Evolutionary conservation across 2,113 vertebrate genomes (phyloP).

Genomic region (Malaclemys terrapin): DNA sequence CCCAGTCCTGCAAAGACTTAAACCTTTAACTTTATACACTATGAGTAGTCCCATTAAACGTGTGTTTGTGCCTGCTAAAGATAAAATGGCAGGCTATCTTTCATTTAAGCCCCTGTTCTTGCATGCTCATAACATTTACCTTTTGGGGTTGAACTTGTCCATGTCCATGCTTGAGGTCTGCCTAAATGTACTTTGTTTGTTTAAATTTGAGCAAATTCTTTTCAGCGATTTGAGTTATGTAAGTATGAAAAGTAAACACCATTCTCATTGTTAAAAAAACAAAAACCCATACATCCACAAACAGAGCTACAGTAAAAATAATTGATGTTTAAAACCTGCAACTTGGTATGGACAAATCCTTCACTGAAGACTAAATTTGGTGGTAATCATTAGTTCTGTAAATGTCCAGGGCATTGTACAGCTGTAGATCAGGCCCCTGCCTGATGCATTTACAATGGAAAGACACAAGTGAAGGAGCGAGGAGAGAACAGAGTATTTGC

Average conservation of each 20-base stretch:
- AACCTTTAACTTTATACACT: neutral
- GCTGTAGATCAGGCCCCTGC: neutral
- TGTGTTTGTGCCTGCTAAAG: neutral
- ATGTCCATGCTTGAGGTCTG: neutral
- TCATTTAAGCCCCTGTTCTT: neutral
- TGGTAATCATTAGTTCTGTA: neutral
- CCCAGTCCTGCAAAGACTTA: neutral
- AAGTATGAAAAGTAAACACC: neutral
- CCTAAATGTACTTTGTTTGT: neutral
- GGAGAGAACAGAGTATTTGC: neutral
- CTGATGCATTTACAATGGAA: neutral
- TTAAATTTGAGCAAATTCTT: neutral
- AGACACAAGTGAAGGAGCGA: neutral
- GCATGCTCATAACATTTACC: neutral
- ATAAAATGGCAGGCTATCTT: neutral
- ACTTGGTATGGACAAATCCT: neutral
- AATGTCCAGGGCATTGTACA: neutral
- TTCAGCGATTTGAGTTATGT: neutral
- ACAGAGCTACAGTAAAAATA: neutral
- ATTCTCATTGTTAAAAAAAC: neutral
- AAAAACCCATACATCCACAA: neutral
- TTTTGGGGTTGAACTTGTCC: neutral
- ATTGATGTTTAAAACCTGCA: neutral
- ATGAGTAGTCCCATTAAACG: neutral
- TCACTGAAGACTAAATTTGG: neutral